Percentiles rank a stretch among this genome's conserved stretches.
These are phyloP conservation scores for Cotesia glomerata DNA, from an alignment of 1,140 invertebrate genomes.

Conservation along the genomic window DNA sequence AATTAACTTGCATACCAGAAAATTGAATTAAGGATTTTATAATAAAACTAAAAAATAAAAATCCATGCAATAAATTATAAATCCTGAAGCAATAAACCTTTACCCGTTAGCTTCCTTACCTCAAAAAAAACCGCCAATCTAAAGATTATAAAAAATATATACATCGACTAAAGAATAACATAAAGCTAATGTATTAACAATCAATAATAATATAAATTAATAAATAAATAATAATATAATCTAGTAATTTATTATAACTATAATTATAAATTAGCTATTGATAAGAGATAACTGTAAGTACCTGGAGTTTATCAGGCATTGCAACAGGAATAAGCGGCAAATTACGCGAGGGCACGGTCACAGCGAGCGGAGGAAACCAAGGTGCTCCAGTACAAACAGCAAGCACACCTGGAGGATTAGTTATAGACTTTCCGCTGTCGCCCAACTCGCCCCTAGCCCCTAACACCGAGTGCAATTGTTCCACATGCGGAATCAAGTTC, in stretches of 20 bases:
- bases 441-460: constrained; percentile 52
- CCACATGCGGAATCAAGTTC: constrained; percentile 57
- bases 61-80: background rate
- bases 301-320: constrained; percentile 53
- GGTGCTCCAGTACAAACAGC: constrained; percentile 58
- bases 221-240: background rate
- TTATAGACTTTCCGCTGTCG: constrained; percentile 47
- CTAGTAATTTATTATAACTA: no score
- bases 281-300: constrained; percentile 25
- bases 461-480: constrained; percentile 58
- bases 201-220: background rate
- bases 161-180: background rate
- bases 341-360: constrained; percentile 68
- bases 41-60: background rate
- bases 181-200: background rate
- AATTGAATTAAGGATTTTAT: background rate
- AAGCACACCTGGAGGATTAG: constrained; percentile 54
- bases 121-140: constrained; percentile 35
- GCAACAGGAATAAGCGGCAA: constrained; percentile 45
- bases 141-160: constrained; percentile 6
- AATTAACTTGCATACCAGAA: background rate
- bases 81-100: background rate
- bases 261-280: no score
- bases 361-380: constrained; percentile 77
- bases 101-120: constrained; percentile 28